Evolutionary conservation across 1,140 invertebrate species (phyloP).

Genomic region (Eriosoma lanigerum): DNA sequence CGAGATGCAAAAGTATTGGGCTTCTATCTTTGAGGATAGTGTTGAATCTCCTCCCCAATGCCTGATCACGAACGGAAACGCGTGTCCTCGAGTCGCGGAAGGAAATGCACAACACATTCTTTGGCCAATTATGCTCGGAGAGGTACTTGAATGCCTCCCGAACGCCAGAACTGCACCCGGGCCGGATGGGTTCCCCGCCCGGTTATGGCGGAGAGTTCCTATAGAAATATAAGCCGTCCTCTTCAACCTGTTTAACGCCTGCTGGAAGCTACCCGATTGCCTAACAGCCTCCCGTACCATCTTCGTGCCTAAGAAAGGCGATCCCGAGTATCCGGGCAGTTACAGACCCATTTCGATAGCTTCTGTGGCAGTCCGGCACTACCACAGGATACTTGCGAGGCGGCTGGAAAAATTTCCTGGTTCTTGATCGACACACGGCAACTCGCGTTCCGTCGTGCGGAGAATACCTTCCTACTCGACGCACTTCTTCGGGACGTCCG

Average conservation of each 20-base stretch:
- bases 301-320: background rate
- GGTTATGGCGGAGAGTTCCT: background rate
- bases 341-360: slow-evolving; percentile 12
- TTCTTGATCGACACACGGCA: background rate
- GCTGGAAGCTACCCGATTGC: background rate
- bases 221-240: background rate
- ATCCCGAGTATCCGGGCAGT: background rate
- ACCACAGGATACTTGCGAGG: background rate
- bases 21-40: background rate
- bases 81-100: background rate
- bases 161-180: background rate
- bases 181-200: background rate
- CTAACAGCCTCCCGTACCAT: background rate
- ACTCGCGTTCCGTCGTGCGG: no score
- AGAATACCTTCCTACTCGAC: no score
- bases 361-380: background rate
- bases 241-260: no score
- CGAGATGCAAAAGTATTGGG: no score
- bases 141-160: background rate
- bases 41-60: fast-evolving
- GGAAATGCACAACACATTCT: fast-evolving
- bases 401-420: background rate
- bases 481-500: background rate
- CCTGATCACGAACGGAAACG: no score
- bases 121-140: fast-evolving